These are phyloP conservation scores for Orgyia antiqua DNA, from an alignment of 2,888 invertebrate genomes.

Conservation along the genomic window DNA sequence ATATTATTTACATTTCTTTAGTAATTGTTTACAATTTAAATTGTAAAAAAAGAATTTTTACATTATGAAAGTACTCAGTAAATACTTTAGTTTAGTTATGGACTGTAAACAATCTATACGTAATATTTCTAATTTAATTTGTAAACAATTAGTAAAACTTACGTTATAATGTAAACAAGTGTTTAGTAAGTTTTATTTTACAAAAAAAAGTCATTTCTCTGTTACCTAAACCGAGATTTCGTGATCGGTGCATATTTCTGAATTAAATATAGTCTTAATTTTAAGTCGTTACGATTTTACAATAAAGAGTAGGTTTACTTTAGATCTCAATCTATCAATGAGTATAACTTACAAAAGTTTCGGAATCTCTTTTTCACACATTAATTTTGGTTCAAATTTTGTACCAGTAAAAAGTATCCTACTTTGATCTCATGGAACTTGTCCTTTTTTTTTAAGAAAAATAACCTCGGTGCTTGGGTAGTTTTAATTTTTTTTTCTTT, in stretches of 20 bases:
- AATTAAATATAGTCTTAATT: slow-evolving; percentile 31
- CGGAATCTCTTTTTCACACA: slow-evolving; percentile 23
- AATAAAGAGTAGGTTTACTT: slow-evolving; percentile 22
- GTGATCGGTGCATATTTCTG: slow-evolving; percentile 15
- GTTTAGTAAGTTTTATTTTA: too few species aligned
- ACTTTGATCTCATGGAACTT: slow-evolving; percentile 62
- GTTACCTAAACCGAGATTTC: background rate
- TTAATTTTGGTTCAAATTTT: slow-evolving; percentile 9
- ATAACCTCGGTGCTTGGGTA: slow-evolving; percentile 54
- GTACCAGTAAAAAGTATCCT: slow-evolving; percentile 38
- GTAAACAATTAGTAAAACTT: too few species aligned
- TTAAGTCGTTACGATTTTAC: slow-evolving; percentile 37
- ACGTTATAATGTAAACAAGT: too few species aligned
- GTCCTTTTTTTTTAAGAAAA: slow-evolving; percentile 31
- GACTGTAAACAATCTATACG: too few species aligned
- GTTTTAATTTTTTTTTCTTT: slow-evolving; percentile 29
- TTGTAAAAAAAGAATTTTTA: too few species aligned
- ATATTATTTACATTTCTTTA: too few species aligned
- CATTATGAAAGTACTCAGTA: too few species aligned
- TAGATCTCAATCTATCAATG: slow-evolving; percentile 36
- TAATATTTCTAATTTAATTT: too few species aligned
- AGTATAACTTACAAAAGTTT: slow-evolving; percentile 14
- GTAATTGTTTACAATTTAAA: too few species aligned
- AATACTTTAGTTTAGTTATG: too few species aligned
- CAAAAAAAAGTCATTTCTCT: background rate